phyloP scores from a whole-genome alignment of 2,888 invertebrate species.

The Monopis laevigella region DNA sequence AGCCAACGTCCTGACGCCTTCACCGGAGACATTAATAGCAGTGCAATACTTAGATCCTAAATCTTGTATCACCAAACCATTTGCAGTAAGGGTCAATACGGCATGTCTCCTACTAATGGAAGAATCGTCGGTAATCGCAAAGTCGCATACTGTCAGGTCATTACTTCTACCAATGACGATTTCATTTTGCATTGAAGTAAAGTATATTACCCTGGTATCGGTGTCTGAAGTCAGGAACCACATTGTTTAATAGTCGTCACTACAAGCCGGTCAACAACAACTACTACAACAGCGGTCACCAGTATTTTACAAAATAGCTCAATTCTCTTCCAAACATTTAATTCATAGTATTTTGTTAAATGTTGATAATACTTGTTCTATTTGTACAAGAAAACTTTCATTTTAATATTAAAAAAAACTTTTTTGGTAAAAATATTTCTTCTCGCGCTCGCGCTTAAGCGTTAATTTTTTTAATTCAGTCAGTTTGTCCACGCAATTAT shows the following conservation, averaged over 20 bases:
- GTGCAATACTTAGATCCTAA: conserved; percentile 81
- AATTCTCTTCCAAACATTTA: no score
- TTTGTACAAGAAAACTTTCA: no score
- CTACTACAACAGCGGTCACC: no score
- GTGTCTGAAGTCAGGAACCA: conserved; percentile 46
- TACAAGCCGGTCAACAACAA: no score
- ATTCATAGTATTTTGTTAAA: no score
- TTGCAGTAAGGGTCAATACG: conserved; percentile 46
- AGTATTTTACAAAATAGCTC: no score
- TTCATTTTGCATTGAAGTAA: conserved; percentile 41
- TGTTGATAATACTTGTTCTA: no score
- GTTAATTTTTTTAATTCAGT: no score
- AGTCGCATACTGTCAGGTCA: conserved; percentile 66
- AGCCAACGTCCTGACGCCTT: conserved; percentile 43
- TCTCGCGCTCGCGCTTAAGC: no score
- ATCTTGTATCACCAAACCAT: conserved; percentile 59
- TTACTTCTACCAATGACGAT: conserved; percentile 68
- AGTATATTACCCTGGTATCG: conserved; percentile 45
- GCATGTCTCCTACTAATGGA: conserved; percentile 86
- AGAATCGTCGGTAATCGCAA: conserved; percentile 73
- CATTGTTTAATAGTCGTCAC: conserved; percentile 31
- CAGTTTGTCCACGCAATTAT: no score
- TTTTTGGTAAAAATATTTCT: no score
- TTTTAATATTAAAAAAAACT: no score
- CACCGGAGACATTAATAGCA: conserved; percentile 58